Base-by-base conservation (phyloP, 2,113 vertebrate genomes). In the Zosterops japonicus region DNA sequence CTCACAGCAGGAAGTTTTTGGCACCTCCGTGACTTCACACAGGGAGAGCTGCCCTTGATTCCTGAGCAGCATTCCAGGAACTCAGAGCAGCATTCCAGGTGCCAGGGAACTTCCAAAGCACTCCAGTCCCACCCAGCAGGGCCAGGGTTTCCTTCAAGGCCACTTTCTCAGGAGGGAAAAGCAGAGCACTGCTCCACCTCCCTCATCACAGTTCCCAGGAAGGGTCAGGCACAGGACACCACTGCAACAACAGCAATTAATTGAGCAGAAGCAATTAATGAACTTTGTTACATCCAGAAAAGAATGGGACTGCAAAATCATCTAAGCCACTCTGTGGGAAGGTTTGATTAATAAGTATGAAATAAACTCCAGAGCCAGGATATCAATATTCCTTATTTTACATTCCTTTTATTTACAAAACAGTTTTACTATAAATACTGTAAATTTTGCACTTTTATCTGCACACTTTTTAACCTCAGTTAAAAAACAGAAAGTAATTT, bases 271-370 rank as follows among this genome's bases (percentile, higher is more conserved):
- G 35, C 14, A 31, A 46, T 65, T n/a, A 31, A 1, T 6, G 20
- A 52, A 18, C 55, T 14, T 23, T 19, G 21, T n/a, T 46, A 36
- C 52, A 23, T 8, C 23, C 1, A 0, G 65, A 24, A 18, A 57
- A 52, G 35, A 35, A 64, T 14, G 59, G 56, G 41, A 14, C 5
- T 25, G 64, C 18, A 53, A 60, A 71, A 33, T 8, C 14, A 7
- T 78, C 52, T 41, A 22, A 55, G 50, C 0, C 0, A 3, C 42
- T 39, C 39, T 21, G 0, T 2, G 25, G 15, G 13, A 70, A 63
- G 55, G 21, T 10, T 77, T 22, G 33, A 18, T 39, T 14, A 25
- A 24, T 8, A 44, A 70, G 61, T 14, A 46, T 4, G 12, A 46
- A 21, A 33, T 20, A 46, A 77, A 8, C 3, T 1, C 18, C 46